Evolutionary conservation across 2,888 invertebrate species (phyloP).

Genomic region (Agrilus biguttatus): DNA sequence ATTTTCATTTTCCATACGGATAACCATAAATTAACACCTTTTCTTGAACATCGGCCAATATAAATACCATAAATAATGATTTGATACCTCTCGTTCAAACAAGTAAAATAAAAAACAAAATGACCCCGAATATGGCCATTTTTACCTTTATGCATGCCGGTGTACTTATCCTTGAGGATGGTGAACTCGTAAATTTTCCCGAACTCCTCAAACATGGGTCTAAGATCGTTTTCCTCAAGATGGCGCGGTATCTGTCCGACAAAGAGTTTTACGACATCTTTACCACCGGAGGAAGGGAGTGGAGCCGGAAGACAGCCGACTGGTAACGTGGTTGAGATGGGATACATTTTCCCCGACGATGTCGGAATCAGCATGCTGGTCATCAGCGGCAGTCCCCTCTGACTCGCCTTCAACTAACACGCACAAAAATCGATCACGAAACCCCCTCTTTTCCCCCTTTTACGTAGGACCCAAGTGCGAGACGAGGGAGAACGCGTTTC

Average conservation of each 20-base stretch:
- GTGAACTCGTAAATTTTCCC: constrained; percentile 91
- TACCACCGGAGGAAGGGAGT: constrained; percentile 13
- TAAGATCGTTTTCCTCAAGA: constrained; percentile 71
- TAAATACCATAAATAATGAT: too few species aligned
- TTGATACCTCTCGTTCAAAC: too few species aligned
- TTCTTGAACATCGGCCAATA: too few species aligned
- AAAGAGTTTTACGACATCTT: constrained; percentile 66
- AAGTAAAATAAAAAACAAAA: too few species aligned
- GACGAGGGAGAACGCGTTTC: too few species aligned
- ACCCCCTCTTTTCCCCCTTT: too few species aligned
- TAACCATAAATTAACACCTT: too few species aligned
- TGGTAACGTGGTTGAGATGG: constrained; percentile 5
- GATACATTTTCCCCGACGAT: constrained; percentile 22
- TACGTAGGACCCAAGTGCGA: too few species aligned
- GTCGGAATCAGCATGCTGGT: constrained; percentile 30
- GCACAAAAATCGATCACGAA: constrained; percentile 12
- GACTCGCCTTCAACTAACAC: constrained; percentile 4
- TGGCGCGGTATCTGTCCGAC: constrained; percentile 88
- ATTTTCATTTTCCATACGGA: too few species aligned
- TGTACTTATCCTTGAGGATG: constrained; percentile 86
- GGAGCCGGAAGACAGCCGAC: constrained; percentile 5
- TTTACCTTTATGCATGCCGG: constrained; percentile 89
- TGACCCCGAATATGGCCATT: constrained; percentile 2
- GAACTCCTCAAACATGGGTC: constrained; percentile 85
- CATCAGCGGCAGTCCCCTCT: neutral